Conservation (phyloP, 2,113 vertebrate species). For the Esox niger region DNA sequence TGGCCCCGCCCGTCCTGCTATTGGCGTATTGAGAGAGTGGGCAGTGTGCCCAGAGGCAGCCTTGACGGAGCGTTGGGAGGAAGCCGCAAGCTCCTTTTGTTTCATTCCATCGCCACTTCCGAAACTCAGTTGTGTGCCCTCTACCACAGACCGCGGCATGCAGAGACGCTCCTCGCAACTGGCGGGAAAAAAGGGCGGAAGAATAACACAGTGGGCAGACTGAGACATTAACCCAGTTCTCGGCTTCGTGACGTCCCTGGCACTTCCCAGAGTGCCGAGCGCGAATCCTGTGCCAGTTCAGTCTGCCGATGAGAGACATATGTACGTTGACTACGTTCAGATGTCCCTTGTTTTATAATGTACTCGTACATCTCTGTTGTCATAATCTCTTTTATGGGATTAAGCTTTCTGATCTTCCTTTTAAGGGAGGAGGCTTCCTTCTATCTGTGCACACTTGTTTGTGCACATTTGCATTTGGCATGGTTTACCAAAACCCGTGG, state of each 20-base stretch:
- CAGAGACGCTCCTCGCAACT: constrained; percentile 49
- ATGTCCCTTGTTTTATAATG: constrained; percentile 20
- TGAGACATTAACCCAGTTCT: constrained; percentile 23
- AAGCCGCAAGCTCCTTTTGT: constrained; percentile 53
- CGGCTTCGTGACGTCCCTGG: constrained; percentile 26
- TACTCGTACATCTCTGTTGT: constrained; percentile 29
- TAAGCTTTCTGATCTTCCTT: constrained; percentile 37
- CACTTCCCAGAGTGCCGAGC: constrained; percentile 16
- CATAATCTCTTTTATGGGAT: constrained; percentile 13
- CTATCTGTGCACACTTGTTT: constrained; percentile 42
- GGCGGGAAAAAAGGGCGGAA: constrained; percentile 5
- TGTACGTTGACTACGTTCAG: background rate
- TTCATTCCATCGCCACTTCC: constrained; percentile 60
- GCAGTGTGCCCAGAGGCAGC: constrained; percentile 18
- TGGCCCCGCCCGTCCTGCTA: constrained; percentile 47
- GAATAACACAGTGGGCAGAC: constrained; percentile 24
- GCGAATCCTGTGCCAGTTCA: constrained; percentile 27
- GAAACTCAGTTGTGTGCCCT: constrained; percentile 57
- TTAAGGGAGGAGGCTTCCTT: constrained; percentile 38
- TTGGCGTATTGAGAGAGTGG: constrained; percentile 59
- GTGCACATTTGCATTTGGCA: constrained; percentile 53
- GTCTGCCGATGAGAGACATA: constrained; percentile 12
- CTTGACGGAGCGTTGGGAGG: constrained; percentile 35
- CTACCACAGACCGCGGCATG: constrained; percentile 56
- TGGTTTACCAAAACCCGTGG: constrained; percentile 37